Conservation (phyloP, 2,113 vertebrate species). For the Gadus chalcogrammus region DNA sequence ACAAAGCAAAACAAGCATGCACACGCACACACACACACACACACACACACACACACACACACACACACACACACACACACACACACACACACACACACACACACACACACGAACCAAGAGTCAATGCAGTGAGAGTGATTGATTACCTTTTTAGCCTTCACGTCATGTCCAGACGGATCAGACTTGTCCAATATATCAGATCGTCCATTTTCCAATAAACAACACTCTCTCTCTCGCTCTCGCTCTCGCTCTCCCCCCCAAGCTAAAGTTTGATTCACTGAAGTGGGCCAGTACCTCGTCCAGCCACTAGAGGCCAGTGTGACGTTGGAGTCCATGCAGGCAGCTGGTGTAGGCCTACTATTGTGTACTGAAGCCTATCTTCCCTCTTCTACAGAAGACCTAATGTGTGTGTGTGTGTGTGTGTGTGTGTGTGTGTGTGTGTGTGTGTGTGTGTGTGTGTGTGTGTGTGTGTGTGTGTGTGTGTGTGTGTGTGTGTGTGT, state of each 20-base stretch:
- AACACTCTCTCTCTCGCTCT: slow-evolving; percentile 14
- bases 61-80: not conserved
- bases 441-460: too few species aligned
- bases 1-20: too few species aligned
- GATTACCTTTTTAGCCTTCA: slow-evolving; percentile 36
- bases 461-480: too few species aligned
- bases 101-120: not conserved
- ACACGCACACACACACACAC: too few species aligned
- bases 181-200: slow-evolving; percentile 47
- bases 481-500: too few species aligned
- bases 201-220: slow-evolving; percentile 42
- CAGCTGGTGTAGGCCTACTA: not conserved
- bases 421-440: too few species aligned
- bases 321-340: slow-evolving; percentile 43
- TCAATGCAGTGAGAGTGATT: slow-evolving; percentile 23
- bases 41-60: too few species aligned
- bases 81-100: not conserved
- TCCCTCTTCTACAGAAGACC: too few species aligned
- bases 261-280: too few species aligned
- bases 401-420: too few species aligned
- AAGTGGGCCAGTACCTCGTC: slow-evolving; percentile 17
- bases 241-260: not conserved
- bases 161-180: slow-evolving; percentile 54
- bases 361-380: too few species aligned
- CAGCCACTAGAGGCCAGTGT: slow-evolving; percentile 63